Evolutionary conservation across 2,797 vertebrate species (phyloP).

Genomic region (Prionace glauca): DNA sequence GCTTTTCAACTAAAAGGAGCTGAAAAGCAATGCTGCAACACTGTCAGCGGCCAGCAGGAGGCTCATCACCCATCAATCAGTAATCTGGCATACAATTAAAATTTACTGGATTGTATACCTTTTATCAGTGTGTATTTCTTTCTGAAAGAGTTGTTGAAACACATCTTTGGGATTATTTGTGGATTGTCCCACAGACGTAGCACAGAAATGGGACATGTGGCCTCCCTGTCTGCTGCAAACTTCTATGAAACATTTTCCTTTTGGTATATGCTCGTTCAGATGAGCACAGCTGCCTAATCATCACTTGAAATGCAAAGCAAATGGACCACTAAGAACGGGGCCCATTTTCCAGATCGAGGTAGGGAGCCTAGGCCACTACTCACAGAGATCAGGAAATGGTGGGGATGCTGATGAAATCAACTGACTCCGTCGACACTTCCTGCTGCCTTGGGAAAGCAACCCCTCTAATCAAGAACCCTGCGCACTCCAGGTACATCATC

Average conservation of each 20-base stretch:
- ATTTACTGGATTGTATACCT: neutral
- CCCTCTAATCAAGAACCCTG: too few species aligned
- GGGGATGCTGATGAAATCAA: neutral
- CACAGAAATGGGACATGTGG: neutral
- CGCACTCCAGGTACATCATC: too few species aligned
- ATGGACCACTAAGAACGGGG: neutral
- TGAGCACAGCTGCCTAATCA: neutral
- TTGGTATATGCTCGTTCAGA: neutral
- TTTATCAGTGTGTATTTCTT: neutral
- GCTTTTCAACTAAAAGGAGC: neutral
- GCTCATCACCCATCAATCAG: neutral
- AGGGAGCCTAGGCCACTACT: neutral
- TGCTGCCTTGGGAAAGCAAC: too few species aligned
- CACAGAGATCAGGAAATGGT: neutral
- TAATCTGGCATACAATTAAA: neutral
- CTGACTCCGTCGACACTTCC: too few species aligned
- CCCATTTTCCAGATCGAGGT: neutral
- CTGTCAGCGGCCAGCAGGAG: neutral
- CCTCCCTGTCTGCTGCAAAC: neutral
- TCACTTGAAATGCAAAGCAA: neutral
- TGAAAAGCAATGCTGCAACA: neutral
- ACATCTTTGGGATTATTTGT: neutral
- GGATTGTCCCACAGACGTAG: neutral
- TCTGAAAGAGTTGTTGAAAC: neutral
- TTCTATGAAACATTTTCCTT: neutral